These are phyloP conservation scores for Rhizomys pruinosus DNA, from an alignment of 2,113 vertebrate species.

Conservation along the genomic window DNA sequence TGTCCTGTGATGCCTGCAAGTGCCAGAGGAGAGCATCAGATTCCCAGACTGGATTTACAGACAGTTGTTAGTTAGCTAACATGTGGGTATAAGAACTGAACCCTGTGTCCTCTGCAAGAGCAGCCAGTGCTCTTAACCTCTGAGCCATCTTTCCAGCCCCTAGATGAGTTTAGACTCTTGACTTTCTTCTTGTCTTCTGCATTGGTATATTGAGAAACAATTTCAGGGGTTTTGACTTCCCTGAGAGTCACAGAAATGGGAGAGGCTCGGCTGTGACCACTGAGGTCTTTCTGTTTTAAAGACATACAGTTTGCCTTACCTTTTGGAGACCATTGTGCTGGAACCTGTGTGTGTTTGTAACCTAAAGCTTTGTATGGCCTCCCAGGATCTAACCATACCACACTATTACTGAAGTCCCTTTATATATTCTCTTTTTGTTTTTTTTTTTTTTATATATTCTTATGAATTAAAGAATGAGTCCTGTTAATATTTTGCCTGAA, in stretches of 20 bases:
- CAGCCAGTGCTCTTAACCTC: too few species aligned
- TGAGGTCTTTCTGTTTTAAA: not conserved
- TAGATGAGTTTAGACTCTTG: not conserved
- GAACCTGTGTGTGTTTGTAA: not conserved
- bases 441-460: conserved; percentile 42
- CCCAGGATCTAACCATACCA: not conserved
- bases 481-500: conserved; percentile 59
- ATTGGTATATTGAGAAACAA: not conserved
- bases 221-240: not conserved
- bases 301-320: not conserved
- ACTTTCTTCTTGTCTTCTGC: not conserved
- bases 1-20: too few species aligned
- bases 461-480: conserved; percentile 26
- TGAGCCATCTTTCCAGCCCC: too few species aligned
- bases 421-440: too few species aligned
- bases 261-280: not conserved
- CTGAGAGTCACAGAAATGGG: not conserved
- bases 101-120: too few species aligned
- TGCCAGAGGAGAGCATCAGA: too few species aligned
- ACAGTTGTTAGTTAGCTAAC: too few species aligned
- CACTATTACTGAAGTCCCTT: not conserved
- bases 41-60: too few species aligned
- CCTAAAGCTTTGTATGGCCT: not conserved
- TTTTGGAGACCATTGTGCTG: not conserved
- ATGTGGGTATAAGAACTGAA: too few species aligned